Percentiles rank a stretch among this genome's conserved stretches.
Conservation (phyloP, 2,888 invertebrate species). For the Neoascia interrupta region DNA sequence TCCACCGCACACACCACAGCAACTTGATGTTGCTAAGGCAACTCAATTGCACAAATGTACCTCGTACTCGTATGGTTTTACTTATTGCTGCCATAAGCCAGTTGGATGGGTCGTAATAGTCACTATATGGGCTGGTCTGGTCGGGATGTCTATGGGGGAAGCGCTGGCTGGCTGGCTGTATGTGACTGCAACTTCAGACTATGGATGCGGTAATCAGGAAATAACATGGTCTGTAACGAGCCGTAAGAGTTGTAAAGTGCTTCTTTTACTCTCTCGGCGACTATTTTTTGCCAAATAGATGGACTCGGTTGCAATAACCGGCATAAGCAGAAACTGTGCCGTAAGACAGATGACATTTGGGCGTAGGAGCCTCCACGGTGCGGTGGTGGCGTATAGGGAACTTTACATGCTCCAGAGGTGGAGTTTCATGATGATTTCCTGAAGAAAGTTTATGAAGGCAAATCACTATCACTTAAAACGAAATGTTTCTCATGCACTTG, state of each 20-base stretch:
- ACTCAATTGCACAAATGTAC: not conserved
- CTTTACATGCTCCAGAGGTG: no score
- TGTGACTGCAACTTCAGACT: slow-evolving; percentile 40
- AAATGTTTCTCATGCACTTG: no score
- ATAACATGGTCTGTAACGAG: slow-evolving; percentile 67
- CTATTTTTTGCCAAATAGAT: slow-evolving; percentile 21
- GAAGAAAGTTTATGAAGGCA: no score
- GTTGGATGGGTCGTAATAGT: no score
- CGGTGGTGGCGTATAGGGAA: no score
- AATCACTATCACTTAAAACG: no score
- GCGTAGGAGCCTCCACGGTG: slow-evolving; percentile 53
- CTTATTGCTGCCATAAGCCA: no score
- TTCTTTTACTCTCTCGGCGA: slow-evolving; percentile 32
- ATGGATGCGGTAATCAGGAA: slow-evolving; percentile 69
- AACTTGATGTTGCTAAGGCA: not conserved
- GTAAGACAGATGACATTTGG: slow-evolving; percentile 58
- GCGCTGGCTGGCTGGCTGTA: no score
- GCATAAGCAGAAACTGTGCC: slow-evolving; percentile 27
- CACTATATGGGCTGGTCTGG: no score
- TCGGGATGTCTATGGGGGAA: no score
- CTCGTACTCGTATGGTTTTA: no score
- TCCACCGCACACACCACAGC: slow-evolving; percentile 35
- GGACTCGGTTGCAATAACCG: slow-evolving; percentile 28
- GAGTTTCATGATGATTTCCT: no score
- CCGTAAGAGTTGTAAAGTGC: slow-evolving; percentile 66